These are phyloP conservation scores for Cichladusa arquata DNA, from an alignment of 2,113 vertebrate genomes.

Conservation along the genomic window DNA sequence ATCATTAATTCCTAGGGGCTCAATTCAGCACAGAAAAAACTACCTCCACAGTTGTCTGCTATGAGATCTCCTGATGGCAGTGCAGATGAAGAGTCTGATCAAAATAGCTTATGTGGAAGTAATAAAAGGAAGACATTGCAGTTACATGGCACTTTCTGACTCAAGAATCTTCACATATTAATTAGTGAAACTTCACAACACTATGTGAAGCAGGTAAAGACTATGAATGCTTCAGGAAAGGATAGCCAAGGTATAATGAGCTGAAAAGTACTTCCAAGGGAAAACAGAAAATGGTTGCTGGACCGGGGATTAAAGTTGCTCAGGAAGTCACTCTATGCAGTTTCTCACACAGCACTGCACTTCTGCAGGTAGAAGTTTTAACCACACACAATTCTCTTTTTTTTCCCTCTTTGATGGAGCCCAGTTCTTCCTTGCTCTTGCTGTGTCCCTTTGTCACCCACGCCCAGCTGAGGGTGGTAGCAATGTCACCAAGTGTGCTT, in stretches of 20 bases:
- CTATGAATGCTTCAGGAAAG: background rate
- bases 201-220: background rate
- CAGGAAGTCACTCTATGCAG: background rate
- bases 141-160: background rate
- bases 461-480: accelerated
- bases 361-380: background rate
- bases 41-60: background rate
- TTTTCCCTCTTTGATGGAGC: accelerated
- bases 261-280: background rate
- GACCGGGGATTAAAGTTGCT: background rate
- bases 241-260: background rate
- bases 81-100: slow-evolving; percentile 26
- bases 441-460: background rate
- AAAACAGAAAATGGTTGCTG: background rate
- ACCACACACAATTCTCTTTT: background rate
- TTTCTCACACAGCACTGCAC: background rate
- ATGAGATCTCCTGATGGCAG: slow-evolving; percentile 16
- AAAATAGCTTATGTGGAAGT: slow-evolving; percentile 20
- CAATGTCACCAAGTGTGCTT: accelerated
- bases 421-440: background rate
- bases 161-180: background rate
- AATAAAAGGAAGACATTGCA: background rate
- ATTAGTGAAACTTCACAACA: background rate
- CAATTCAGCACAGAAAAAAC: slow-evolving; percentile 30
- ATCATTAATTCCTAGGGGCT: slow-evolving; percentile 50